Evolutionary conservation across 2,888 invertebrate species (phyloP), one percentile per base, ranked within the genome.

Genomic region (Melanostoma scalare): DNA sequence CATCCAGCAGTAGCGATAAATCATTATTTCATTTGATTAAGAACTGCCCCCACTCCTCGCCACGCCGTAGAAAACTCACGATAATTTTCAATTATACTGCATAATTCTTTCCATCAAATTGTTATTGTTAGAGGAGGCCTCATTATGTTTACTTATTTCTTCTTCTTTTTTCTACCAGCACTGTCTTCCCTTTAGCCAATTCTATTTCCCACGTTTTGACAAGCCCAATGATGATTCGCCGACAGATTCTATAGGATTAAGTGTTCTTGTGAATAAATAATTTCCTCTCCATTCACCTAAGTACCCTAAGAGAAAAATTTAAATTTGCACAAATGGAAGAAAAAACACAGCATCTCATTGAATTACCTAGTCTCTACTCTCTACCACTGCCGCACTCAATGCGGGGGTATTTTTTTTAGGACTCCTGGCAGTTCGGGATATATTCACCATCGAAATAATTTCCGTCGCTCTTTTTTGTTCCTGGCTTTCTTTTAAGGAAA

Each of bases 231-330:
- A 67, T 73, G 44, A 60, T 71, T 78, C 60, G 63, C 33, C 46
- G 76, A 72, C 2, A 46, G 52, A 71, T 75, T 84, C 67, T 61
- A 79, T 67, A 48, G 74, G 60, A 78, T 84, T 74, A 84, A 84
- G 75, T 84, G 79, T 79, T 67, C 79, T 75, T 52, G 58, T 84
- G 74, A 79, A 84, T 84, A 84, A 84, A 84, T 84, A 79, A 84
- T 75, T 79, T 75, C 74, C 67, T 67, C 53, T 60, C 63, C 61
- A 84, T 84, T 84, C 78, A 79, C 65, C 38, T 65, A 68, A 48
- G 69, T 52, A 73, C 53, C 44, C 53, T 50, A 10, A 35, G 3
- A 31, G 5, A 63, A n/a, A 40, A 31, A 38, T 20, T 55, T 6
- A 3, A 44, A 61, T 40, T 46, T 30, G 42, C 38, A 30, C 42